Conservation (phyloP, 2,888 invertebrate species). For the Cephus runcator region DNA sequence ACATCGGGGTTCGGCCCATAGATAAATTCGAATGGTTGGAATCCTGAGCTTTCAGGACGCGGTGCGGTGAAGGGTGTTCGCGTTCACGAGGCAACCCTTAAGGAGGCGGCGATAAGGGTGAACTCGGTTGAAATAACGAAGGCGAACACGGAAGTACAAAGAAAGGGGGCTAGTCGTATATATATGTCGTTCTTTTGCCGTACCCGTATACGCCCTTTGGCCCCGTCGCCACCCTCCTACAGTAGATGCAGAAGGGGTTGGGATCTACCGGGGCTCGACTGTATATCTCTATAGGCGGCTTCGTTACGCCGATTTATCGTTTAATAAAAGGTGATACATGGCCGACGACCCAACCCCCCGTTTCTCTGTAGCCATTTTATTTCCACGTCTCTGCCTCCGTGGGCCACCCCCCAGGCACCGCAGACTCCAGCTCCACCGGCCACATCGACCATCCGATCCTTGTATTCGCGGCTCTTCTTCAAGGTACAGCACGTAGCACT, state of each 20-base stretch:
- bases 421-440: too few species aligned
- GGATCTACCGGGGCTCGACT: slow-evolving; percentile 9
- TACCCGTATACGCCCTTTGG: slow-evolving; percentile 2
- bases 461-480: neutral
- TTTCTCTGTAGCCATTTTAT: slow-evolving; percentile 10
- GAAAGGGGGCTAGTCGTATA: slow-evolving; percentile 23
- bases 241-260: slow-evolving; percentile 10
- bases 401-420: neutral
- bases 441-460: neutral
- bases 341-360: slow-evolving; percentile 18
- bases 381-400: neutral
- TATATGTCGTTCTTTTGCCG: slow-evolving; percentile 29
- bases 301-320: slow-evolving; percentile 57
- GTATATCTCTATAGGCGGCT: slow-evolving; percentile 39
- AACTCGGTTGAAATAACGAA: slow-evolving; percentile 2
- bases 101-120: too few species aligned
- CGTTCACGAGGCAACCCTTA: too few species aligned
- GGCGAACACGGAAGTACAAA: slow-evolving; percentile 32
- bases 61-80: too few species aligned
- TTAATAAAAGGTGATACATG: slow-evolving; percentile 57
- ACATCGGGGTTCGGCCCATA: too few species aligned
- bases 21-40: too few species aligned
- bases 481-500: too few species aligned
- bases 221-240: neutral
- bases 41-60: too few species aligned